These are phyloP conservation scores for Heteromurus nitidus DNA, from an alignment of 2,888 invertebrate species.

Conservation along the genomic window DNA sequence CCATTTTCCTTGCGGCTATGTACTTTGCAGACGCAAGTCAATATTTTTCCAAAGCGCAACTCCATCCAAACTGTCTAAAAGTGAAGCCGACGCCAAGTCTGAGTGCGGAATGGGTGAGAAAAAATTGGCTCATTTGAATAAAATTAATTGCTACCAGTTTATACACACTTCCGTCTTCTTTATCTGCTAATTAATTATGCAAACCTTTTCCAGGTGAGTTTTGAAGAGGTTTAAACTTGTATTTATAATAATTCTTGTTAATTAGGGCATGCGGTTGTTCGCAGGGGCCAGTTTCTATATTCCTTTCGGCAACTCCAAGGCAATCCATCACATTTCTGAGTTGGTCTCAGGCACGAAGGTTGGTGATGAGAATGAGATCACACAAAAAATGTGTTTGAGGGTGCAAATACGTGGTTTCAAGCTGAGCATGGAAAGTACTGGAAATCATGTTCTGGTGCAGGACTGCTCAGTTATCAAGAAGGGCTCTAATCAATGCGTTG, in stretches of 20 bases:
- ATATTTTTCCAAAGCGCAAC: constrained; percentile 43
- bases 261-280: constrained; percentile 47
- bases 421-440: constrained; percentile 46
- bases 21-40: not conserved
- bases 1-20: not conserved
- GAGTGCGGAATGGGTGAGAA: constrained; percentile 55
- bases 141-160: not conserved
- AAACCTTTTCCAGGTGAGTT: too few species aligned
- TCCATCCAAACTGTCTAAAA: constrained; percentile 51
- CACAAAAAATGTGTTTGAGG: constrained; percentile 37
- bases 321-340: constrained; percentile 44
- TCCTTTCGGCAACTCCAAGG: constrained; percentile 51
- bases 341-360: constrained; percentile 44
- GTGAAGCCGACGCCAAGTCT: constrained; percentile 31
- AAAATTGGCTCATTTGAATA: not conserved
- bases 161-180: constrained; percentile 14
- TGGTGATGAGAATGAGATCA: not conserved
- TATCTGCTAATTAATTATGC: not conserved
- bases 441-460: constrained; percentile 35
- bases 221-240: not conserved
- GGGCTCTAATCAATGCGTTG: constrained; percentile 57
- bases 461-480: constrained; percentile 55
- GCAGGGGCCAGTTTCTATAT: constrained; percentile 58
- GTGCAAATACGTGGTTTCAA: constrained; percentile 53
- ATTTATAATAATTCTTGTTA: constrained; percentile 6